A percentile compares a stretch with the other conserved stretches of the same genome.
Conservation (phyloP, 2,888 invertebrate species). For the Cantharis rufa region DNA sequence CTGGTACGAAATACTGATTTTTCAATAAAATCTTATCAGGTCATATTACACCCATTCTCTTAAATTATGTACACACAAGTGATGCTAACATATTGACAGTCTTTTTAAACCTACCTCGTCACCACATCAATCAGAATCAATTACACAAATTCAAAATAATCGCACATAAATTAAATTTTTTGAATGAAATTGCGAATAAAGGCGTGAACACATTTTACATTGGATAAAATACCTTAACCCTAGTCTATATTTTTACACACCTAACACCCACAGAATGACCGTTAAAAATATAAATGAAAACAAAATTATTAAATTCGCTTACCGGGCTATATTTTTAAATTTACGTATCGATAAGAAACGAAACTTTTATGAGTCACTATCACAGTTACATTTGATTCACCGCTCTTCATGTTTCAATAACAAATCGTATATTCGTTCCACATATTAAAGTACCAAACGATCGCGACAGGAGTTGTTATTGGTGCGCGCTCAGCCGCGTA, state of each 20-base stretch:
- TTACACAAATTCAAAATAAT: neutral
- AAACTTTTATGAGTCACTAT: constrained; percentile 10
- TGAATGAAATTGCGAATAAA: neutral
- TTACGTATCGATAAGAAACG: neutral
- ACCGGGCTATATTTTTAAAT: neutral
- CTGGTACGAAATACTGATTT: constrained; percentile 25
- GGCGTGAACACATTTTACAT: neutral
- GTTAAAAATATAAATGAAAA: neutral
- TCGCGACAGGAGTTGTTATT: neutral
- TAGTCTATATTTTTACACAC: neutral
- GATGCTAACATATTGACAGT: neutral
- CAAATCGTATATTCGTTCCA: neutral
- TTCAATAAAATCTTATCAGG: neutral
- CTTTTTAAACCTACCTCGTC: neutral
- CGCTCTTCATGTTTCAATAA: constrained; percentile 4
- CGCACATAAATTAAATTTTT: neutral
- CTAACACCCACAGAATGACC: neutral
- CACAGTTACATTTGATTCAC: constrained; percentile 12
- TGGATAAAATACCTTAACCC: neutral
- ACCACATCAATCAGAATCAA: neutral
- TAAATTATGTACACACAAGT: neutral
- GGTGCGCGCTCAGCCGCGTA: neutral
- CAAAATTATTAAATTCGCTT: neutral
- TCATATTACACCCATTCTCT: neutral
- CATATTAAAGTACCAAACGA: neutral